Evolutionary conservation across 2,888 invertebrate genomes (phyloP), one percentile per base, ranked within the genome.

Genomic region (Ophion ventricosus): DNA sequence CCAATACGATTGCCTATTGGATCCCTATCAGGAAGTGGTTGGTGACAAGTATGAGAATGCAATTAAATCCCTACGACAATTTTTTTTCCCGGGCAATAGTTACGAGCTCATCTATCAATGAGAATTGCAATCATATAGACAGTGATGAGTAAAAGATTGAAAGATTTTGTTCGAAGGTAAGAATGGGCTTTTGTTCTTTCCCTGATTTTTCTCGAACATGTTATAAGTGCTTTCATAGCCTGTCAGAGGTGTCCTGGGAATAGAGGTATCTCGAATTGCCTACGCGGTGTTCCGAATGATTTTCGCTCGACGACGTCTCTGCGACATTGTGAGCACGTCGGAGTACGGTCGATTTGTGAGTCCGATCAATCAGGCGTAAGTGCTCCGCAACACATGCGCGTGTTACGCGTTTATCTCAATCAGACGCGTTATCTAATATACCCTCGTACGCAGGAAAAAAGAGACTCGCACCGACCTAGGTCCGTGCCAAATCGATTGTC

Each of bases 281-380:
- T 54, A 7, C 17, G 54, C 25, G 5, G 29, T 29, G n/a, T 14
- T 11, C 17, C 23, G 67, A 59, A 26, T 73, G 54, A 59, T 82
- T 66, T 67, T 69, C 49, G 63, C 35, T 49, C 11, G 23, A 43
- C 40, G 35, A 74, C 74, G 59, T 54, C 54, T 26, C 54, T 26
- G 20, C 56, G 29, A 59, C 49, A 67, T 49, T 73, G 56, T 73
- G 57, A 5, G 66, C 26, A 25, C 23, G 72, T 49, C 57, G 43
- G 26, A 56, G 72, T 77, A 61, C 57, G 17, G 17, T 74, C 64
- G 64, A 64, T 83, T 69, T 69, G 75, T 76, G 64, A 70, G 69
- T 81, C 54, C 83, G 75, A 83, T 83, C 80, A 74, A 83, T 83
- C 69, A 76, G 70, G 14, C 59, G 70, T 72, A 64, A 70, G 79